Base-by-base conservation (phyloP, 2,797 vertebrate species). In the Onychomys torridus region DNA sequence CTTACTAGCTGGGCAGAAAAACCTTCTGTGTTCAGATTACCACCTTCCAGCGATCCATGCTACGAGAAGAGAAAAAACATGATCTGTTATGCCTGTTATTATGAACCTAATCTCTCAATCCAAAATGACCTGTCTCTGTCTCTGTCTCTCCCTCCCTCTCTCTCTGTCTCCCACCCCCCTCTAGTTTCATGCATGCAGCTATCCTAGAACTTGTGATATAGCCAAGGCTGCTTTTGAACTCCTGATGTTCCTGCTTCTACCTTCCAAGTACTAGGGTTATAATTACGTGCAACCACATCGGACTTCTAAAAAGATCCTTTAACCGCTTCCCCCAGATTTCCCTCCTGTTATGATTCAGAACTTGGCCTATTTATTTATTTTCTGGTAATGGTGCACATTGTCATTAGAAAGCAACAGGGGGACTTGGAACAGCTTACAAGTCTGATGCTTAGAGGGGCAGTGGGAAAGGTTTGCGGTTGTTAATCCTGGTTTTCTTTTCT, bases 401-500 rank as follows among this genome's bases (percentile, higher is more conserved):
- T 84, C 59, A 52, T n/a, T 95, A 75, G 85, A 90, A 88, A 91
- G 29, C 93, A 90, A 82, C 32, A 55, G 34, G 93, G 73, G 93
- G 29, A 75, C 49, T 95, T 90, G 55, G 69, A 94, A 89, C 14
- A 85, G 52, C 43, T 85, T 95, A 61, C 37, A 83, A 78, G 27
- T 85, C 55, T 75, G 59, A 55, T 67, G 76, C 65, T 55, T 91
- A 2, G 79, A 52, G 88, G 55, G 83, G n/a, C 34, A n/a, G 23
- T 79, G 59, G 82, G 77, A n/a, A 92, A 93, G n/a, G 49, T 16
- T 5, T 63, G 19, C 94, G 43, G 8, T 0, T 93, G 25, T 97
- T 96, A 96, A 95, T 89, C 59, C 29, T 88, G 9, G 83, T 77
- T 55, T 97, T n/a, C 34, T 65, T 59, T 12, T 61, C 81, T 91